These are phyloP conservation scores for Zeuzera pyrina DNA, from an alignment of 2,888 invertebrate species.

Conservation along the genomic window DNA sequence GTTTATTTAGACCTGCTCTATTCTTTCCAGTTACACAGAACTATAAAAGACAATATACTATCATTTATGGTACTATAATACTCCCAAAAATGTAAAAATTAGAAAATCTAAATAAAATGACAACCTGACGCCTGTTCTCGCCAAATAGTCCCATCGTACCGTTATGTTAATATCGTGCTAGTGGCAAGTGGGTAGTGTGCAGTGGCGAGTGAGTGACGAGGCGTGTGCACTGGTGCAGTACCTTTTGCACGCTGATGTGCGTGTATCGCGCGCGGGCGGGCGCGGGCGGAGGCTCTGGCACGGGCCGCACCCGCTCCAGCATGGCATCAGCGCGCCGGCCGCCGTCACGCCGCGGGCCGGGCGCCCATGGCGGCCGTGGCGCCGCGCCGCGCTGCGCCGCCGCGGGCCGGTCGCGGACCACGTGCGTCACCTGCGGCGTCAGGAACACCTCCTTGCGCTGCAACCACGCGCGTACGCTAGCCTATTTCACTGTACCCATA, in stretches of 20 bases:
- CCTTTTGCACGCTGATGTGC: conserved; percentile 32
- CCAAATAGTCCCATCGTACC: no score
- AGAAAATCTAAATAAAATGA: no score
- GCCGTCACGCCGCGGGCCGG: conserved; percentile 32
- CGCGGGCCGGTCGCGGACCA: conserved; percentile 64
- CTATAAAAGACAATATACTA: no score
- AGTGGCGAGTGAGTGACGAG: background rate
- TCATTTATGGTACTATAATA: no score
- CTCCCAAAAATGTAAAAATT: no score
- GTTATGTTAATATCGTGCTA: no score
- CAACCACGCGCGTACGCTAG: conserved; percentile 16
- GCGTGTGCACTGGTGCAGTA: background rate
- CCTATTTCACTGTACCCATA: no score
- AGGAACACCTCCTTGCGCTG: conserved; percentile 77
- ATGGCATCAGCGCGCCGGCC: conserved; percentile 87
- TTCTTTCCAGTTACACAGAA: no score
- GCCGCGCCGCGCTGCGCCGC: conserved; percentile 40
- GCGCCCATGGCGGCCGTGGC: conserved; percentile 50
- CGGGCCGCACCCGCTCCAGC: conserved; percentile 79
- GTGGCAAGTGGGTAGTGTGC: no score
- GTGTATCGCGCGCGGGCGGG: conserved; percentile 29
- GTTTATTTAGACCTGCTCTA: no score
- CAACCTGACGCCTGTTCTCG: no score
- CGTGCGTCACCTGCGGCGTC: conserved; percentile 73
- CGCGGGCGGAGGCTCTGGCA: conserved; percentile 52